Percentiles rank a stretch among this genome's conserved stretches.
Conservation (phyloP, 2,797 vertebrate genomes). For the Nothura maculosa region DNA sequence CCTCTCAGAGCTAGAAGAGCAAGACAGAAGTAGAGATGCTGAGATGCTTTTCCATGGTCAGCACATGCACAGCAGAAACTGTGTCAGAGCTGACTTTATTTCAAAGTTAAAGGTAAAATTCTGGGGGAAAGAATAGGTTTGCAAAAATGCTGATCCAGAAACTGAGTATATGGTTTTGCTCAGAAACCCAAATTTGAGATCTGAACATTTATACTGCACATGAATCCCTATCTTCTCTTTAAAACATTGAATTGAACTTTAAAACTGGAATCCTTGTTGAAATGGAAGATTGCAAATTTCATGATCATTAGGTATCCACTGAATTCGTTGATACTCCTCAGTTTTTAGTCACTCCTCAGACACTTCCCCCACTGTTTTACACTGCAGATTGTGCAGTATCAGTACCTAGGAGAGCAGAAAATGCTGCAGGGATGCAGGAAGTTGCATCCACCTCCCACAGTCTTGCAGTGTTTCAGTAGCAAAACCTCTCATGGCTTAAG, state of each 20-base stretch:
- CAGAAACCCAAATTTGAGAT: background rate
- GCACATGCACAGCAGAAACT: background rate
- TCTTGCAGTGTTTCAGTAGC: background rate
- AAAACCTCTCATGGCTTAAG: background rate
- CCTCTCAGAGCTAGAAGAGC: background rate
- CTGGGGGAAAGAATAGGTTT: background rate
- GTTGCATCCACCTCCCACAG: background rate
- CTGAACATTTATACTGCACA: background rate
- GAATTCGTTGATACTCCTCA: background rate
- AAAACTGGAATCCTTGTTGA: background rate
- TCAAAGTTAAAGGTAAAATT: background rate
- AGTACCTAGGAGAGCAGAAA: background rate
- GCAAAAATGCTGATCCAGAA: background rate
- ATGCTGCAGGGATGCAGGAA: fast-evolving
- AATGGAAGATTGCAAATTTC: background rate
- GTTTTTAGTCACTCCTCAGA: background rate
- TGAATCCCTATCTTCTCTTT: background rate
- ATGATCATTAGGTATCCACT: background rate
- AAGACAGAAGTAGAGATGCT: background rate
- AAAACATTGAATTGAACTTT: background rate
- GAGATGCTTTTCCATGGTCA: background rate
- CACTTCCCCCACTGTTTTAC: fast-evolving
- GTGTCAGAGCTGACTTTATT: background rate
- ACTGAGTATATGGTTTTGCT: background rate
- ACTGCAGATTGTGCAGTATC: background rate